These are phyloP conservation scores for Pseudomyrmex pallidus DNA, from an alignment of 1,140 invertebrate species.

Conservation along the genomic window DNA sequence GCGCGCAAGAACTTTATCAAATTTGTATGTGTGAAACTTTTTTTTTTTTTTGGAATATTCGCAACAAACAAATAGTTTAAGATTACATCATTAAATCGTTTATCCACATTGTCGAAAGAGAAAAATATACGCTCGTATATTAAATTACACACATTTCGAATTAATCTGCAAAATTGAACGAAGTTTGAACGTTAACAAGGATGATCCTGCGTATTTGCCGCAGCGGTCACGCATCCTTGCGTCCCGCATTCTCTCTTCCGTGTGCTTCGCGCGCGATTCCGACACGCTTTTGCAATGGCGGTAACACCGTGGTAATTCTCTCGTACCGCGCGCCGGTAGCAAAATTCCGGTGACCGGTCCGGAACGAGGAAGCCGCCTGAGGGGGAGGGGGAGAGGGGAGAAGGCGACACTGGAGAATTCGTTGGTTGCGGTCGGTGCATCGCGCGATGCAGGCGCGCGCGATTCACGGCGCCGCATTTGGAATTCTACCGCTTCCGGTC, in stretches of 20 bases:
- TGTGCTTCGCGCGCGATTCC: not conserved
- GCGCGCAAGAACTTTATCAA: not conserved
- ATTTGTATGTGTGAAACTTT: too few species aligned
- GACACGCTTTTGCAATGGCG: slow-evolving; percentile 30
- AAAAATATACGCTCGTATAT: too few species aligned
- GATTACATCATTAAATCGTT: not conserved
- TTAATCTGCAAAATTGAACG: slow-evolving; percentile 2
- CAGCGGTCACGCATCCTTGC: slow-evolving; percentile 59
- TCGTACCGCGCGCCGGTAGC: slow-evolving; percentile 25
- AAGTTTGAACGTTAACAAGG: slow-evolving; percentile 19
- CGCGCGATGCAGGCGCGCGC: slow-evolving; percentile 56
- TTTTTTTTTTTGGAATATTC: too few species aligned
- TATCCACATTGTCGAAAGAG: not conserved
- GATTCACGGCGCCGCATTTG: slow-evolving; percentile 79
- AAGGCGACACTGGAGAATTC: slow-evolving; percentile 33
- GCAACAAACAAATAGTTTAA: not conserved
- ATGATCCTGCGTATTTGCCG: slow-evolving; percentile 34
- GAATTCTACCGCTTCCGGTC: slow-evolving; percentile 77
- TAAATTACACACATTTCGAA: too few species aligned
- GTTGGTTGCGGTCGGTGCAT: slow-evolving; percentile 67
- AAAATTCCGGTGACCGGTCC: slow-evolving; percentile 49
- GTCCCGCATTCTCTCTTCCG: slow-evolving; percentile 36
- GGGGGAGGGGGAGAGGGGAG: not conserved
- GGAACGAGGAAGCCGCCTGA: slow-evolving; percentile 32
- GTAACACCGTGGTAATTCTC: slow-evolving; percentile 61